Base-by-base conservation (phyloP, 37 sponge, comb jelly and placozoan species). In the Crambe crambe region DNA sequence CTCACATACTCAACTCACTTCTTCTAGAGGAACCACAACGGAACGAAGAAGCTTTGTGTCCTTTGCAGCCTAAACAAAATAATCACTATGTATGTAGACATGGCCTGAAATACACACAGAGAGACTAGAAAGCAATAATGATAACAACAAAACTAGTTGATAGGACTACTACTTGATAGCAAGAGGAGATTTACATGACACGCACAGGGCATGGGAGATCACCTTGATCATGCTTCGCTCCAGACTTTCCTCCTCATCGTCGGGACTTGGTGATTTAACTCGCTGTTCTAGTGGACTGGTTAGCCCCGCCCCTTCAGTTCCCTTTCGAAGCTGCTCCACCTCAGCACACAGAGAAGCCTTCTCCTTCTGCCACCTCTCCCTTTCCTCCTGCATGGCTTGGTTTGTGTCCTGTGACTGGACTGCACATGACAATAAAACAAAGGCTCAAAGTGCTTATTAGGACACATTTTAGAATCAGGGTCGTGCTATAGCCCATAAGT, bases 1-100 rank as follows among this genome's bases (percentile, higher is more conserved):
- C 68, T 38, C 35, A 35, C 12, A 70, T 5, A 42, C 6, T 62
- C 25, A 62, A 62, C 43, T 34, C 42, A 83, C 90, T 58, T 86
- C 77, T 35, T 92, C 92, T 8, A 87, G 76, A 22, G 92, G 92
- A 32, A 92, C 75, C 3, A 92, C 85, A 12, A 92, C 92, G 3
- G 84, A 51, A 22, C 73, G 70, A 25, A 92, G 85, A 66, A 75
- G 20, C 40, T 87, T 66, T 0, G 88, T 37, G 10, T 92, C 92
- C 57, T 75, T 68, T 10, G 75, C 88, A 38, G 92, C 92, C 91
- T 91, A 23, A 22, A 61, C 8, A 62, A 51, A 15, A 51, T 51
- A 15, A 18, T 15, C 9, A 51, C 54, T 18, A 15, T 51, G 9
- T 15, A 51, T 15, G 15, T 51, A 9, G 21, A 62, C 29, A n/a